phyloP scores from a whole-genome alignment of 2,888 invertebrate species.

The Colletes collaris region DNA sequence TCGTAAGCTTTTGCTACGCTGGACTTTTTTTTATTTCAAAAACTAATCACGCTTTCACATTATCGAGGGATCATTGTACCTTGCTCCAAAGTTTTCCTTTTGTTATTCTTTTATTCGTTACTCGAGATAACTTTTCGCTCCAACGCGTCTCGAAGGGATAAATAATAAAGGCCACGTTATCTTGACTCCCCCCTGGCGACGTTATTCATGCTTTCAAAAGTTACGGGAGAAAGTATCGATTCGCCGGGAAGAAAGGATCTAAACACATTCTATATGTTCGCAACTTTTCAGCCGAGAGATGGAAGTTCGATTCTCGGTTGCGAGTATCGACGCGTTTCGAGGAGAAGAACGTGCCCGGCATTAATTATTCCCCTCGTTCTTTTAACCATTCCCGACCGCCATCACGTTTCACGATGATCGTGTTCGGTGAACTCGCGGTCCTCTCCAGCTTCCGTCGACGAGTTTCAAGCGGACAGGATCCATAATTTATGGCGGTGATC shows the following conservation, averaged over 20 bases:
- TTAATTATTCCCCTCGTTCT: constrained; percentile 38
- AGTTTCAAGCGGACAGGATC: not conserved
- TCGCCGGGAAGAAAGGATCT: not conserved
- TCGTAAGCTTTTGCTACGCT: too few relatives aligned
- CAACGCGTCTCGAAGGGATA: too few relatives aligned
- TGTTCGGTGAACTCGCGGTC: constrained; percentile 30
- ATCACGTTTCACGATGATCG: constrained; percentile 36
- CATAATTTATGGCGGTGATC: constrained; percentile 1
- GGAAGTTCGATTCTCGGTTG: constrained; percentile 2
- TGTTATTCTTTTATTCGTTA: too few relatives aligned
- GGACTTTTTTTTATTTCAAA: too few relatives aligned
- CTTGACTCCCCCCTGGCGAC: too few relatives aligned
- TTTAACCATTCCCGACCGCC: constrained; percentile 32
- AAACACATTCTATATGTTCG: constrained; percentile 6
- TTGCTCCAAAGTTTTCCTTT: too few relatives aligned
- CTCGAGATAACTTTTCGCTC: too few relatives aligned
- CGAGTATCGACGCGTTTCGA: constrained; percentile 27
- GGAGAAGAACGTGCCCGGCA: constrained; percentile 28
- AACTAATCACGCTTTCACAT: too few relatives aligned
- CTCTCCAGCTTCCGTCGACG: constrained; percentile 6
- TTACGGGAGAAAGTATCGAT: not conserved
- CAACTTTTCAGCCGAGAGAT: constrained; percentile 5
- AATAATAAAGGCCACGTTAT: too few relatives aligned
- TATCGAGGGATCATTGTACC: too few relatives aligned
- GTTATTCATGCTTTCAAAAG: too few relatives aligned